Evolutionary conservation across 2,888 invertebrate genomes (phyloP).

Genomic region (Macrophya annulata): DNA sequence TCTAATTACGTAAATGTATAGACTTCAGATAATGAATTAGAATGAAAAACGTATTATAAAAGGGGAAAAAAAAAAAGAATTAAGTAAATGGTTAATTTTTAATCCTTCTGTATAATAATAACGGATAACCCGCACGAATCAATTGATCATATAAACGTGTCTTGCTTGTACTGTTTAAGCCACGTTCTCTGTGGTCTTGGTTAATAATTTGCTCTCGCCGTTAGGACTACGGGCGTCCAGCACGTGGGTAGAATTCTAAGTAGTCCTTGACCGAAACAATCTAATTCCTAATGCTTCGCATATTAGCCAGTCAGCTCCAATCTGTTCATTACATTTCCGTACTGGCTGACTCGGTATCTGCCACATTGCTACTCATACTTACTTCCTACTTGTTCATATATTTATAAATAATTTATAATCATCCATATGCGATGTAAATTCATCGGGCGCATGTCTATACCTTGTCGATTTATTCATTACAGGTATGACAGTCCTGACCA

Average conservation of each 20-base stretch:
- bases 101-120: neutral
- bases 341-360: constrained; percentile 4
- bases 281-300: constrained; percentile 56
- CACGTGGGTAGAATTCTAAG: constrained; percentile 51
- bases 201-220: constrained; percentile 1
- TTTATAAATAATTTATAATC: constrained; percentile 15
- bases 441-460: neutral
- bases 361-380: neutral
- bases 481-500: neutral
- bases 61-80: too few species aligned
- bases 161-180: neutral
- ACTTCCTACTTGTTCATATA: constrained; percentile 22
- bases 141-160: constrained; percentile 11
- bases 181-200: neutral
- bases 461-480: neutral
- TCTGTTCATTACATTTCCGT: constrained; percentile 55
- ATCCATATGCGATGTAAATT: constrained; percentile 4
- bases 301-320: constrained; percentile 53
- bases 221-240: constrained; percentile 39
- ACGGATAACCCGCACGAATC: neutral
- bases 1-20: too few species aligned
- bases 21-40: too few species aligned
- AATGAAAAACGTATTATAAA: neutral
- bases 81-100: too few species aligned
- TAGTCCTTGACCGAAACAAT: constrained; percentile 66